Conservation (phyloP, 2,113 vertebrate species). For the Ceyx melanurus region DNA sequence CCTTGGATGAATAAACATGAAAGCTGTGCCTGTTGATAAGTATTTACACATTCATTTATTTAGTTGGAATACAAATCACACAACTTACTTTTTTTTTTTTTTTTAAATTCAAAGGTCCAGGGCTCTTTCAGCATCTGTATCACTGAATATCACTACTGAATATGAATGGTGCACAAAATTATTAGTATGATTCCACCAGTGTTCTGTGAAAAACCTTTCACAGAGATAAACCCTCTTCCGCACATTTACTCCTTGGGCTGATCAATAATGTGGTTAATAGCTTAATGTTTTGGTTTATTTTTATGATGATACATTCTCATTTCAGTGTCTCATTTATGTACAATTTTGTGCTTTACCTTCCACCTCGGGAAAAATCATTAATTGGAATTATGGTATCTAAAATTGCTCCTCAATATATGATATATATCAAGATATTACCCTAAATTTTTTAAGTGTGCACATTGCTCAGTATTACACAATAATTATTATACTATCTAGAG, state of each 20-base stretch:
- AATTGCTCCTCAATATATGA: not conserved
- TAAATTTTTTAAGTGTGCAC: not conserved
- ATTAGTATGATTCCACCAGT: not conserved
- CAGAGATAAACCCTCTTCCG: not conserved
- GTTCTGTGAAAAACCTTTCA: not conserved
- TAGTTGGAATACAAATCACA: slow-evolving; percentile 30
- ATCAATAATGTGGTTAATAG: not conserved
- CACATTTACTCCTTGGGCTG: not conserved
- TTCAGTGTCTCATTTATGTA: not conserved
- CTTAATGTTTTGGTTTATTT: not conserved
- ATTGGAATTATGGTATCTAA: not conserved
- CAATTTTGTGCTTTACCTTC: not conserved
- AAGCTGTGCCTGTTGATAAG: slow-evolving; percentile 49
- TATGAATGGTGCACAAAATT: not conserved
- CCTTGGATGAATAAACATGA: slow-evolving; percentile 65
- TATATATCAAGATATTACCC: not conserved
- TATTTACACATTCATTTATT: slow-evolving; percentile 46
- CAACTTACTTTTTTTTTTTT: not conserved
- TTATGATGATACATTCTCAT: not conserved
- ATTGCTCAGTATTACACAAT: not conserved
- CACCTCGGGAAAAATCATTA: not conserved
- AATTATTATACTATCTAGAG: not conserved
- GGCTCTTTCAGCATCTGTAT: not conserved
- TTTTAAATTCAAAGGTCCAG: not conserved
- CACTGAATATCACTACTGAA: not conserved